These are phyloP conservation scores for Eudyptes chrysolophus DNA, from an alignment of 2,113 vertebrate species.

Conservation along the genomic window DNA sequence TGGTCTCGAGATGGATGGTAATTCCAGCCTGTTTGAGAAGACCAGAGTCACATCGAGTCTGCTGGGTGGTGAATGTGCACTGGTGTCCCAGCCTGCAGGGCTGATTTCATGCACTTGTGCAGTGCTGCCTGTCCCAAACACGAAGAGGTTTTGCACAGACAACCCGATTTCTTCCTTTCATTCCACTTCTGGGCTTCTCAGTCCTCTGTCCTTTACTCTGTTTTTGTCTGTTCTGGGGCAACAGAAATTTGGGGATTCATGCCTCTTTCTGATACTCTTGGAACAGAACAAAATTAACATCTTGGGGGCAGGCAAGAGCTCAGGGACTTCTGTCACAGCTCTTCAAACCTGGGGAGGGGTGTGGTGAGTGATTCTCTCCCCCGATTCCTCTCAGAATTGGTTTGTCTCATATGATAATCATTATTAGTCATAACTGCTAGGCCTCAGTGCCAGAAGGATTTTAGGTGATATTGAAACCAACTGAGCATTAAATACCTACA, in stretches of 20 bases:
- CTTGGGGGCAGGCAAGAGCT: accelerated
- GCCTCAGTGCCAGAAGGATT: background rate
- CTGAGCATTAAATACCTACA: background rate
- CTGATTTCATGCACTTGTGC: background rate
- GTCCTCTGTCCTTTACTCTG: background rate
- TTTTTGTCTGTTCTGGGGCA: too few species aligned
- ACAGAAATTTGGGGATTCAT: background rate
- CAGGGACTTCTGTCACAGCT: background rate
- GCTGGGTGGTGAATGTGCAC: accelerated
- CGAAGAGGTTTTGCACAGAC: accelerated
- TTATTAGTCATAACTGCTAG: background rate
- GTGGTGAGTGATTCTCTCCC: background rate
- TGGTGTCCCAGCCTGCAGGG: background rate
- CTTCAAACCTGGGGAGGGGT: background rate
- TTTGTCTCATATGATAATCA: background rate
- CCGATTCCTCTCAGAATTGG: background rate
- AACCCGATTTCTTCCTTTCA: background rate
- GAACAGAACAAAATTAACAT: background rate
- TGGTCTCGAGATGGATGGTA: background rate
- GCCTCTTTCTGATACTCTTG: background rate
- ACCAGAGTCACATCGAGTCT: background rate
- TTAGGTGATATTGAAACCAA: background rate
- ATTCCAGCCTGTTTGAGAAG: background rate
- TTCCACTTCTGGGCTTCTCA: background rate
- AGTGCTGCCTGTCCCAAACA: background rate